phyloP scores from a whole-genome alignment of 2,888 invertebrate species.

The Netelia inedita region DNA sequence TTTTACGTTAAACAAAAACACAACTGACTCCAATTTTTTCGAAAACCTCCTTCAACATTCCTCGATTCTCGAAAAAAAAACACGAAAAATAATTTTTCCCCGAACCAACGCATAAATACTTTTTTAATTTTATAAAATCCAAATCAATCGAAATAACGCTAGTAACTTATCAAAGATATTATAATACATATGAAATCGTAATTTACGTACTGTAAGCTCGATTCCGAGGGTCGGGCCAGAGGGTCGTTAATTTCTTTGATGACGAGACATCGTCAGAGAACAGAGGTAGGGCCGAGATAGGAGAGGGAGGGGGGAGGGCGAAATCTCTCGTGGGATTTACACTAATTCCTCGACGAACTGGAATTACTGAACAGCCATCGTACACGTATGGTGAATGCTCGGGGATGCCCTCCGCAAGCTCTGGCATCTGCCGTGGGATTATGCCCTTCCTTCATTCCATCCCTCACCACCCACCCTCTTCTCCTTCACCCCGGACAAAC shows the following conservation, averaged over 20 bases:
- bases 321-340: conserved; percentile 66
- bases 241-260: conserved; percentile 52
- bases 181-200: neutral
- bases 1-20: too few relatives aligned
- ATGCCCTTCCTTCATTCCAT: conserved; percentile 36
- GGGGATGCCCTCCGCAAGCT: conserved; percentile 46
- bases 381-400: conserved; percentile 49
- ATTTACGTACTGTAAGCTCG: neutral
- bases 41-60: too few relatives aligned
- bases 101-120: neutral
- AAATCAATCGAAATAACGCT: neutral
- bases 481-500: conserved; percentile 21
- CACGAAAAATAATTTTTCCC: neutral
- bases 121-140: neutral
- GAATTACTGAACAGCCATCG: conserved; percentile 66
- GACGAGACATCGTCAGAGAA: neutral
- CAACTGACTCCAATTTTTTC: too few relatives aligned
- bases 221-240: neutral
- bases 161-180: too few relatives aligned
- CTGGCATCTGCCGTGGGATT: conserved; percentile 64
- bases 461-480: too few relatives aligned
- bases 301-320: neutral
- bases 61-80: neutral
- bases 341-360: conserved; percentile 68
- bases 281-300: neutral